Evolutionary conservation across 1,140 invertebrate genomes (phyloP).

Genomic region (Oppia nitens): DNA sequence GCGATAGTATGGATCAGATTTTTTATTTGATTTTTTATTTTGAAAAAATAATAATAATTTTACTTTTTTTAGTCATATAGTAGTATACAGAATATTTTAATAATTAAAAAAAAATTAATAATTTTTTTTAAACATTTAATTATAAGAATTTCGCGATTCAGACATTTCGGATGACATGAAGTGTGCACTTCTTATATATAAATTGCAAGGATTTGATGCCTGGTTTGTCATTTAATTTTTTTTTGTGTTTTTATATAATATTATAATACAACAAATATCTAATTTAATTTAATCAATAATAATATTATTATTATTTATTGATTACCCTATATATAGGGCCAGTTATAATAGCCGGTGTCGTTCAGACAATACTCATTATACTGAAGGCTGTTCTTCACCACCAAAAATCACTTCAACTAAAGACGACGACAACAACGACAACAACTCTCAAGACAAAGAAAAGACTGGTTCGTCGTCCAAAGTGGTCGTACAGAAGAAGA

Average conservation of each 20-base stretch:
- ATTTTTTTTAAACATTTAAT: no score
- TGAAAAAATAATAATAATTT: no score
- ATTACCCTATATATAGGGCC: neutral
- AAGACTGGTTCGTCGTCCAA: no score
- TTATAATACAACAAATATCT: neutral
- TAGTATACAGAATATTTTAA: neutral
- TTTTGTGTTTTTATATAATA: neutral
- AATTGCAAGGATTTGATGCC: neutral
- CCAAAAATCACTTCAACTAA: neutral
- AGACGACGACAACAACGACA: no score
- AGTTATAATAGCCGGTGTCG: neutral
- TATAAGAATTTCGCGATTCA: neutral
- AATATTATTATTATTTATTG: no score
- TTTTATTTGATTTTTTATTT: neutral
- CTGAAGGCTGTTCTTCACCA: neutral
- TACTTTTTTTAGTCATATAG: no score
- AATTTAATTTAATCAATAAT: no score
- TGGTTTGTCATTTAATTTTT: neutral
- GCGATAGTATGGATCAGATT: neutral
- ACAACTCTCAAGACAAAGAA: no score
- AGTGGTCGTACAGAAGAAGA: no score
- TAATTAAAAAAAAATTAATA: neutral
- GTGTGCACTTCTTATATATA: neutral
- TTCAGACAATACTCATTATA: neutral
- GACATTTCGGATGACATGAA: neutral